Evolutionary conservation across 2,113 vertebrate genomes (phyloP), one percentile per base, ranked within the genome.

Genomic region (Bagarius yarrelli): DNA sequence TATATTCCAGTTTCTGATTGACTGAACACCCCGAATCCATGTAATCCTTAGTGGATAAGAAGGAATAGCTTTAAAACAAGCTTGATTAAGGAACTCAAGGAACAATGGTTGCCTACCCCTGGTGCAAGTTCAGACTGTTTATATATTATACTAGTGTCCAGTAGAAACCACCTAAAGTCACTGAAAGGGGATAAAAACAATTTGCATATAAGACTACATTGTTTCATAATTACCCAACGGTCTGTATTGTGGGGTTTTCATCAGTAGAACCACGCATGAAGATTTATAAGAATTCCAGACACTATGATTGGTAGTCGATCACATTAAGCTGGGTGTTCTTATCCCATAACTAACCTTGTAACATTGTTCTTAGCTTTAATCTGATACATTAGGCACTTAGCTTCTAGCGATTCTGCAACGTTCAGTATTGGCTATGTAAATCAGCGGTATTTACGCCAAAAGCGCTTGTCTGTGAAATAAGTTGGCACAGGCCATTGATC

Each of bases 381-480:
- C 90, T 92, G 84, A 76, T 89, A 69, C 86, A 92, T 92, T 89
- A 91, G 92, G 88, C 88, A 85, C 87, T 87, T 91, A 87, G 90
- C 90, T 88, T 86, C 86, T 85, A 86, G 90, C 89, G 88, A 92
- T 92, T 89, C 89, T 84, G 88, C 84, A 91, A 88, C 89, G 90
- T 87, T 90, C 91, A 90, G 89, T 92, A 93, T 93, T 93, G 92
- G 89, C 90, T 91, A 91, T 93, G 92, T 92, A 94, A 94, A 93
- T 93, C 93, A 94, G 89, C 87, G 89, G 88, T 91, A 82, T 87
- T 86, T 90, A 86, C 87, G 78, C 89, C 91, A 87, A 89, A 83
- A 85, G 91, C 92, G 79, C 92, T 94, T 94, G 92, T 92, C 93
- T 95, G 93, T 94, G 94, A 95, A 95, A 95, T 94, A 93, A 91